phyloP scores from a whole-genome alignment of 2,888 invertebrate genomes.

The Drosophila stalkeri region DNA sequence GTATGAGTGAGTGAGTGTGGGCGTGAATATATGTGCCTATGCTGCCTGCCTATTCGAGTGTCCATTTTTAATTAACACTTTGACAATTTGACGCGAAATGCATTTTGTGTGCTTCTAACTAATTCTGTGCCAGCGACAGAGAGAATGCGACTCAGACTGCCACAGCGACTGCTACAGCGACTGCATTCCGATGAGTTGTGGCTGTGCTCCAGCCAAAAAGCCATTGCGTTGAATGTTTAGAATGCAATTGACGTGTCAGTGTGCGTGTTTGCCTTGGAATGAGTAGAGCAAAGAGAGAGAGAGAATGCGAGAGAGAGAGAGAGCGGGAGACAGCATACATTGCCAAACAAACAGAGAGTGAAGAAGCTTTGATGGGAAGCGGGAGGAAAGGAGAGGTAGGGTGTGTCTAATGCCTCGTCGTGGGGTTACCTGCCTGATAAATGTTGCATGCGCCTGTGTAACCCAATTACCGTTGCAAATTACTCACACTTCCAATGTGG shows the following conservation, averaged over 20 bases:
- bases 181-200: constrained; percentile 49
- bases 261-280: constrained; percentile 14
- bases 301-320: not conserved
- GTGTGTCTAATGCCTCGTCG: constrained; percentile 33
- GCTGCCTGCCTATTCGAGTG: constrained; percentile 66
- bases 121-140: constrained; percentile 21
- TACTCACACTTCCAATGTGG: constrained; percentile 61
- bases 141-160: constrained; percentile 20
- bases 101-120: constrained; percentile 62
- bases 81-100: constrained; percentile 79
- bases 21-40: constrained; percentile 20
- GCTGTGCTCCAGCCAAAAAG: constrained; percentile 26
- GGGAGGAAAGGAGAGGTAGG: not conserved
- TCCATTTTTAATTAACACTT: constrained; percentile 83
- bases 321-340: not conserved
- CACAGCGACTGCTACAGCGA: constrained; percentile 6
- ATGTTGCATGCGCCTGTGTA: constrained; percentile 77
- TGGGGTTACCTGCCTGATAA: constrained; percentile 54
- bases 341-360: not conserved
- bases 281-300: not conserved
- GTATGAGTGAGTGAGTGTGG: not conserved
- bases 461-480: constrained; percentile 80
- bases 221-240: constrained; percentile 73
- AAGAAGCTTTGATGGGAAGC: not conserved
- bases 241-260: constrained; percentile 73